Evolutionary conservation across 2,113 vertebrate genomes (phyloP), one percentile per base, ranked within the genome.

Genomic region (Engraulis encrasicolus): DNA sequence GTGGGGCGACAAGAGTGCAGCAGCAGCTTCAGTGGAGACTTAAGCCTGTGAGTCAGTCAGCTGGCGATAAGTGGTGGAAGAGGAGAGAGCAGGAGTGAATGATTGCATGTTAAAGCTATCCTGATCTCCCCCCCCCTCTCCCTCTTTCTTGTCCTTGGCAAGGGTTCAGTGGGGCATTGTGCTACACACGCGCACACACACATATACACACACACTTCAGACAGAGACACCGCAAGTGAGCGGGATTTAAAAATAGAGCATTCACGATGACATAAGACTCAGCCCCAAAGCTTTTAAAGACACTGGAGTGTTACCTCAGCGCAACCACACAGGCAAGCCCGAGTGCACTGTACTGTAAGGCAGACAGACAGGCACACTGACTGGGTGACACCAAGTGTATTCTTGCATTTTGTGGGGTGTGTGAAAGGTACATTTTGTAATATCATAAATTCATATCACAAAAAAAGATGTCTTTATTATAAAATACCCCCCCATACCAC

Each of bases 101-200:
- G 66, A 31, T 74, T 14, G 27, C 66, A 74, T 74, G 66, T 36
- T 31, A 31, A 74, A 31, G 31, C 31, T 15, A 74, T 27, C 31
- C 66, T 81, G 66, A 74, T 5, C 3, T 45, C 40, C 9, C 40
- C 40, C 40, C 40, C 40, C 4, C n/a, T 66, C 58, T 66, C 66
- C 66, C 66, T 85, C 84, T 79, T 83, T 50, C 81, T 78, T 85
- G 83, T 85, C 81, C 86, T 87, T 87, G 88, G 84, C 86, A 82
- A 74, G 61, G 81, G 88, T 89, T 89, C 88, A 87, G 40, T 89
- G 86, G 88, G 86, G 82, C 88, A 85, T 80, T 84, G 84, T 86
- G 88, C 84, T 86, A 87, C 79, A 87, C 81, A 54, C 81, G 78
- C 85, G 83, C 85, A 86, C 52, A 54, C 52, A 54, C 54, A 58